Evolutionary conservation across 1,140 invertebrate species (phyloP).

Genomic region (Mesaphorura yosii): DNA sequence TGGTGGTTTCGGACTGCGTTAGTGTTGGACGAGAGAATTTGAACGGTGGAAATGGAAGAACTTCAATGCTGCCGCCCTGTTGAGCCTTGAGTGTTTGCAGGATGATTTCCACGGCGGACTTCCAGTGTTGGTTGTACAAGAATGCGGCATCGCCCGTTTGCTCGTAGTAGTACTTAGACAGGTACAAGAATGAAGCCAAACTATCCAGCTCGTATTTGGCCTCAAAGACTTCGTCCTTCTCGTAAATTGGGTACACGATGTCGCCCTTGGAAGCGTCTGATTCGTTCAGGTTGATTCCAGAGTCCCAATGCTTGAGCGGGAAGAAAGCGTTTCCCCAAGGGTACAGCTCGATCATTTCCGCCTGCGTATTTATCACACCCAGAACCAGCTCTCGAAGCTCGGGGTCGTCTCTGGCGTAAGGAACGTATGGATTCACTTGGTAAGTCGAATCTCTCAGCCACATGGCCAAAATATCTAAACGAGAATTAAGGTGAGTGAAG

Average conservation of each 20-base stretch:
- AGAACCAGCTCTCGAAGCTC: slow-evolving; percentile 18
- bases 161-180: slow-evolving; percentile 23
- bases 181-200: slow-evolving; percentile 27
- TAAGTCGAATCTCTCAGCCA: slow-evolving; percentile 27
- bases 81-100: slow-evolving; percentile 13
- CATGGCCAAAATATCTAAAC: slow-evolving; percentile 25
- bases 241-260: slow-evolving; percentile 10
- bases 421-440: slow-evolving; percentile 28
- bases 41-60: slow-evolving; percentile 11
- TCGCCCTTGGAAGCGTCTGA: slow-evolving; percentile 8
- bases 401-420: slow-evolving; percentile 15
- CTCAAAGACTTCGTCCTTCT: slow-evolving; percentile 23
- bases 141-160: slow-evolving; percentile 19
- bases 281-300: slow-evolving; percentile 8
- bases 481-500: not conserved
- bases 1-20: slow-evolving; percentile 28
- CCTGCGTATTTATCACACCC: slow-evolving; percentile 28
- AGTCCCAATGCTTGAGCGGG: slow-evolving; percentile 25
- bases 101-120: slow-evolving; percentile 1
- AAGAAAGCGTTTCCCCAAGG: slow-evolving; percentile 25
- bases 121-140: slow-evolving; percentile 18
- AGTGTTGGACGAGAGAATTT: slow-evolving; percentile 18
- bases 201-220: slow-evolving; percentile 29
- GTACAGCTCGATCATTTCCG: slow-evolving; percentile 25
- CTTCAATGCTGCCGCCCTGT: slow-evolving; percentile 25